phyloP scores from a whole-genome alignment of 2,113 vertebrate species.

The Eulemur macaco region DNA sequence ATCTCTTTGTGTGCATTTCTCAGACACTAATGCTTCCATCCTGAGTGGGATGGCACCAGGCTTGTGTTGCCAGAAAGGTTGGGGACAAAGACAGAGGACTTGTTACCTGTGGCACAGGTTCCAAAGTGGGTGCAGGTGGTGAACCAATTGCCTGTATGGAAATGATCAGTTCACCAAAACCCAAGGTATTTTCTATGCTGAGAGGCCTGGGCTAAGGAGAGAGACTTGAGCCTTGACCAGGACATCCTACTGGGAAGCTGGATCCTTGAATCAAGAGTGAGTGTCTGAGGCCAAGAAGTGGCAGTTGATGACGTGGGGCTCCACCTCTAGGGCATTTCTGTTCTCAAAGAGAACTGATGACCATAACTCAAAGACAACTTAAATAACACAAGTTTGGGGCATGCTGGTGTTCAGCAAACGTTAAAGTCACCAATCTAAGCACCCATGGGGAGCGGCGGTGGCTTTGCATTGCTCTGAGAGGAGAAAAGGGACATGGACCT shows the following conservation, averaged over 20 bases:
- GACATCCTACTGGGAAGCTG: background rate
- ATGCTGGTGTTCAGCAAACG: background rate
- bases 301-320: background rate
- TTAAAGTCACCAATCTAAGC: background rate
- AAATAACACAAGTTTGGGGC: background rate
- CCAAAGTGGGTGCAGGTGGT: accelerated
- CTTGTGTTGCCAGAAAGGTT: background rate
- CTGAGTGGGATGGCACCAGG: no score
- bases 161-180: background rate
- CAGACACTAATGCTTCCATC: background rate
- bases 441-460: accelerated
- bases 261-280: background rate
- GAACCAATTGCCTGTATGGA: background rate
- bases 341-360: background rate
- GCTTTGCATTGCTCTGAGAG: background rate
- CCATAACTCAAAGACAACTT: background rate
- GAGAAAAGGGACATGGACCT: accelerated
- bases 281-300: background rate
- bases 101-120: no score
- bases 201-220: background rate
- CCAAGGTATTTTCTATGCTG: background rate
- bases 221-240: background rate
- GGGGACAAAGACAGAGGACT: background rate
- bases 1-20: background rate
- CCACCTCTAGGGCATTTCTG: background rate